phyloP scores from a whole-genome alignment of 2,797 vertebrate genomes.

The Brotogeris chrysoptera region DNA sequence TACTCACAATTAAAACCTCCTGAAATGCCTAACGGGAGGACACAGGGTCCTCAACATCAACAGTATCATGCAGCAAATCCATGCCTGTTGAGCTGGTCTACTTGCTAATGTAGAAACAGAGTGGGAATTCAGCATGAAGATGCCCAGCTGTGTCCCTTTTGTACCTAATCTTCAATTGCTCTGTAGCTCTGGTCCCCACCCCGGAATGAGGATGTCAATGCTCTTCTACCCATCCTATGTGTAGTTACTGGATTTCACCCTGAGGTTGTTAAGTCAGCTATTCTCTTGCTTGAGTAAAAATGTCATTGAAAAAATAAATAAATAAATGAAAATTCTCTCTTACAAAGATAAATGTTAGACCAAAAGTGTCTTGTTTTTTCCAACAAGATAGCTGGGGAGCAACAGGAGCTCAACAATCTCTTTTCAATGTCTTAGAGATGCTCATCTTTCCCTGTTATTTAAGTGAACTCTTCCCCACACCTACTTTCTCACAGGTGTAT shows the following conservation, averaged over 20 bases:
- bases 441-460: neutral
- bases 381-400: neutral
- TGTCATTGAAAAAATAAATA: neutral
- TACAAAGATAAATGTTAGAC: neutral
- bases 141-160: neutral
- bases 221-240: neutral
- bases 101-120: neutral
- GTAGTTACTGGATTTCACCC: neutral
- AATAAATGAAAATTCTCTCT: neutral
- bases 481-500: neutral
- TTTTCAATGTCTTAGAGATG: neutral
- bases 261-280: neutral
- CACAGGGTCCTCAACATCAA: neutral
- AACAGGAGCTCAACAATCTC: neutral
- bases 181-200: neutral
- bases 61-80: fast-evolving
- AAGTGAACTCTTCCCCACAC: neutral
- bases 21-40: fast-evolving
- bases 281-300: neutral
- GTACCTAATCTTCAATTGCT: neutral
- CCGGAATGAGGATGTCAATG: neutral
- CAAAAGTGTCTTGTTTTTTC: neutral
- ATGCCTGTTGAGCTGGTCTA: neutral
- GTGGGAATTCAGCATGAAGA: neutral
- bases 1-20: neutral